Evolutionary conservation across 1,140 invertebrate species (phyloP), one percentile per base, ranked within the genome.

Genomic region (Panagrolaimus sp.): DNA sequence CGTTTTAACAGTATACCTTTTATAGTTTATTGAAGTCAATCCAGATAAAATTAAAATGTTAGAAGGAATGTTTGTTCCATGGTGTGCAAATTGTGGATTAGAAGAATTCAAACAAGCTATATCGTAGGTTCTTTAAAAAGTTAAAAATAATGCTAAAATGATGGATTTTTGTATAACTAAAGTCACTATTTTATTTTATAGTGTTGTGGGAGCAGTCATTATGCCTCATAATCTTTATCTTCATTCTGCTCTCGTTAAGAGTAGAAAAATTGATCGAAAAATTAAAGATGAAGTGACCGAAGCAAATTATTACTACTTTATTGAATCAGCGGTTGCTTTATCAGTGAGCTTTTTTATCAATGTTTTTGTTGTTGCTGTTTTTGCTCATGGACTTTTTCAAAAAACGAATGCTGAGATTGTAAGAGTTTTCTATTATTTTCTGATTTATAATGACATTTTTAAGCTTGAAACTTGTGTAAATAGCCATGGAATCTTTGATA

Each of bases 151-250:
- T n/a, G n/a, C n/a, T n/a, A n/a, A n/a, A n/a, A n/a, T n/a, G n/a
- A n/a, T n/a, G n/a, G n/a, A n/a, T n/a, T n/a, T n/a, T n/a, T n/a
- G n/a, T n/a, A n/a, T n/a, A n/a, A n/a, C n/a, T n/a, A n/a, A n/a
- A n/a, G n/a, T n/a, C n/a, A n/a, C n/a, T n/a, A n/a, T n/a, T n/a
- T n/a, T n/a, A n/a, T n/a, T n/a, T n/a, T n/a, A n/a, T 4, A 91
- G 91, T n/a, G 67, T 75, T 16, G 74, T 75, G 43, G 74, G 74
- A 16, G 91, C 92, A 65, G 90, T 95, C 47, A 93, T 95, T 68
- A 95, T 94, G 91, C 92, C 92, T 1, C 92, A 95, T 80, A 96
- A 95, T 86, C 87, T 95, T n/a, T 95, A 93, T 82, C 86, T 95
- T 7, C 92, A 95, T 83, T 93, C 91, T 63, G 91, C 92, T 62